phyloP scores from a whole-genome alignment of 2,797 vertebrate species.

The Diplodus sargus region DNA sequence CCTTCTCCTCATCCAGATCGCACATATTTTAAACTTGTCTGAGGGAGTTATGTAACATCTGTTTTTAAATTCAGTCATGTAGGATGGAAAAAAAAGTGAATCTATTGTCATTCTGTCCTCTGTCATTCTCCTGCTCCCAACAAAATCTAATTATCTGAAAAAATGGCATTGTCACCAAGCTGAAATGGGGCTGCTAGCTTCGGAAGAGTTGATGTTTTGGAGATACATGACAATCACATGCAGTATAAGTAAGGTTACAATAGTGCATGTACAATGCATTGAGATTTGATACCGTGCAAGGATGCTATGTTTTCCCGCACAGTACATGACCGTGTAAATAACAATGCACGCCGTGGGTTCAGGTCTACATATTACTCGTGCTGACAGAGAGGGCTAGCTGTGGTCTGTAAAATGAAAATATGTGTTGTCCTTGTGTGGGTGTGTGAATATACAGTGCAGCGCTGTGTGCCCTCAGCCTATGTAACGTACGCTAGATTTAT shows the following conservation, averaged over 20 bases:
- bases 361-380: constrained; percentile 14
- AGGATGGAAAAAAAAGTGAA: too few relatives aligned
- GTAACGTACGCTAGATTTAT: constrained; percentile 73
- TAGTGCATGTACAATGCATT: not conserved
- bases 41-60: too few relatives aligned
- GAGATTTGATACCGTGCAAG: not conserved
- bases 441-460: constrained; percentile 55
- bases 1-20: too few relatives aligned
- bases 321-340: not conserved
- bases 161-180: not conserved
- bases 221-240: not conserved
- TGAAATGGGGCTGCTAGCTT: not conserved
- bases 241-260: not conserved
- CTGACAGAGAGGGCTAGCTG: constrained; percentile 19
- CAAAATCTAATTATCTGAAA: not conserved
- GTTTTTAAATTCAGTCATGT: too few relatives aligned
- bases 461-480: constrained; percentile 47
- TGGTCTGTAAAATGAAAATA: constrained; percentile 24
- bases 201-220: not conserved
- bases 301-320: not conserved
- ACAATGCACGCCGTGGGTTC: not conserved
- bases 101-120: too few relatives aligned
- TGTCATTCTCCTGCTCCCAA: too few relatives aligned
- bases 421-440: constrained; percentile 55
- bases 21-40: too few relatives aligned